phyloP scores from a whole-genome alignment of 2,888 invertebrate genomes.

The Congeria kusceri region DNA sequence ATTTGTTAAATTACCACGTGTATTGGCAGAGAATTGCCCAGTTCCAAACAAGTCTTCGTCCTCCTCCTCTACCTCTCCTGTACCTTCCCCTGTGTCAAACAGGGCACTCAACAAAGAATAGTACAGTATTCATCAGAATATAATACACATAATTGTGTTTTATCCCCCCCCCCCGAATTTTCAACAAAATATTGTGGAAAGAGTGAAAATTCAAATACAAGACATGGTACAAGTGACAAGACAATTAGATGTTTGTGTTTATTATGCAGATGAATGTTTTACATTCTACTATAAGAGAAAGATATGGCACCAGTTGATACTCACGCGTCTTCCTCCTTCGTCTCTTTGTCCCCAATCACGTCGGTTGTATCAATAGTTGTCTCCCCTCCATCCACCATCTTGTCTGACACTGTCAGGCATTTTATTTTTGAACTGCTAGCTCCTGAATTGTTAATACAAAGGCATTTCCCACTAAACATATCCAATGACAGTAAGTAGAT shows the following conservation, averaged over 20 bases:
- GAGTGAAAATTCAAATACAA: too few species aligned
- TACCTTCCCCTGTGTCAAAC: constrained; percentile 48
- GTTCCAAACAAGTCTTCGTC: constrained; percentile 16
- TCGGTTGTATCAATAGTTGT: background rate
- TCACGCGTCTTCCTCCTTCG: background rate
- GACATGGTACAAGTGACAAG: too few species aligned
- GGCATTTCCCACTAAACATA: too few species aligned
- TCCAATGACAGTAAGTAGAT: too few species aligned
- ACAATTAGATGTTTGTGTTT: too few species aligned
- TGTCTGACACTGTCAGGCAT: background rate
- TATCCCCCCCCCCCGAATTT: too few species aligned
- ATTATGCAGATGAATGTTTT: too few species aligned
- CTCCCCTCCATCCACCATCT: background rate
- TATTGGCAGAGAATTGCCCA: background rate
- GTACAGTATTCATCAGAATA: too few species aligned
- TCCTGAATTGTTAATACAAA: background rate
- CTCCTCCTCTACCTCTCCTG: constrained; percentile 13
- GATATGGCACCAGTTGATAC: background rate
- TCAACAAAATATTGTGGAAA: too few species aligned
- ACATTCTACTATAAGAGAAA: background rate
- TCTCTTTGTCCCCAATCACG: background rate
- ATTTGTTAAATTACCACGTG: background rate
- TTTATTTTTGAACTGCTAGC: background rate
- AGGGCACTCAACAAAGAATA: constrained; percentile 54
- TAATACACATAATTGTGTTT: too few species aligned